Evolutionary conservation across 1,140 invertebrate species (phyloP).

Genomic region (Ditylenchus dipsaci): DNA sequence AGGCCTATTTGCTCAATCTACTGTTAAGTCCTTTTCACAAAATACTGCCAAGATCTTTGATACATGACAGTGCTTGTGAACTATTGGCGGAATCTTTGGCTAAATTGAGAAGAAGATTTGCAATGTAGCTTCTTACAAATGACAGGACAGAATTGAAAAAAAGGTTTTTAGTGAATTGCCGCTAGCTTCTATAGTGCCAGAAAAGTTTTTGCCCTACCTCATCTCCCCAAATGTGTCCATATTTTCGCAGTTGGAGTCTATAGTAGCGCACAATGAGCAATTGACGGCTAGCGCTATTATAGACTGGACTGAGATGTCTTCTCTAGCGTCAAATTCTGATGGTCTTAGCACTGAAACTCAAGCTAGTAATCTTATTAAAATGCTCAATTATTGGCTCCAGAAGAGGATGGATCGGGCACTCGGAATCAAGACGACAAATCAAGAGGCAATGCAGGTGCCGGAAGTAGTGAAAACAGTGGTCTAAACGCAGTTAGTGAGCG

Average conservation of each 20-base stretch:
- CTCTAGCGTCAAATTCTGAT: background rate
- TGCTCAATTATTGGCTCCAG: background rate
- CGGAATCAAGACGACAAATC: background rate
- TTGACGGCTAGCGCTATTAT: conserved; percentile 36
- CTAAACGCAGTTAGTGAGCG: conserved; percentile 6
- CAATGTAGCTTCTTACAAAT: conserved; percentile 21
- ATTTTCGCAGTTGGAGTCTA: conserved; percentile 30
- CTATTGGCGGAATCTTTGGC: conserved; percentile 23
- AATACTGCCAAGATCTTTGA: conserved; percentile 3
- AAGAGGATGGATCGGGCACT: background rate
- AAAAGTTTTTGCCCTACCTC: conserved; percentile 43
- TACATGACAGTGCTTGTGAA: conserved; percentile 26
- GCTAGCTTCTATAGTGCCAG: conserved; percentile 33
- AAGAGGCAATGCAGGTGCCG: background rate
- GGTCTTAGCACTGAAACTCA: background rate
- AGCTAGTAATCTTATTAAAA: conserved; percentile 14
- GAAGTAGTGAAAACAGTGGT: conserved; percentile 12
- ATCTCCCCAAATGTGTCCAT: conserved; percentile 31
- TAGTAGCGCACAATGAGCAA: conserved; percentile 42
- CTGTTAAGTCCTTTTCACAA: conserved; percentile 3
- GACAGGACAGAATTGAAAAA: background rate
- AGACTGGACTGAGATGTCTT: conserved; percentile 36
- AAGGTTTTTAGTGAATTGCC: conserved; percentile 45
- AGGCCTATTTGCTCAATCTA: background rate
- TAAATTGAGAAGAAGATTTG: conserved; percentile 29